Conservation (phyloP, 2,797 vertebrate genomes). For the Poecilia wingei region DNA sequence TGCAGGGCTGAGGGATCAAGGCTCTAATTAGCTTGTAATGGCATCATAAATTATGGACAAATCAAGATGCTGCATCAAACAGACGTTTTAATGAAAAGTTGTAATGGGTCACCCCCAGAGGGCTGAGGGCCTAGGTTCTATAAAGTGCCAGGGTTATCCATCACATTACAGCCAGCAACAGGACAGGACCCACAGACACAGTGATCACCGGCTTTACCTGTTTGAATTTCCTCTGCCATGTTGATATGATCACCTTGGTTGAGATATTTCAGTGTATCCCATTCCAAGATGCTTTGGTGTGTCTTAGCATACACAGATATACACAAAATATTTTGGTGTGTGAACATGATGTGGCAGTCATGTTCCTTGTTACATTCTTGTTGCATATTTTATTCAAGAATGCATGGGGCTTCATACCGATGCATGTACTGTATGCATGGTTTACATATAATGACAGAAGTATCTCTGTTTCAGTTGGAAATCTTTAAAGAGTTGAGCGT, state of each 20-base stretch:
- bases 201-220: constrained; percentile 1
- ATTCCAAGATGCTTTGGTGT: no score
- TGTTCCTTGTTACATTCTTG: constrained; percentile 40
- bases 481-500: constrained; percentile 55
- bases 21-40: constrained; percentile 93
- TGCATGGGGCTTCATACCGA: constrained; percentile 28
- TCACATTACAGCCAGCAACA: constrained; percentile 65
- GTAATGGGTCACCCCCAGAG: constrained; percentile 85
- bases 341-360: not conserved
- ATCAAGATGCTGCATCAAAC: constrained; percentile 87
- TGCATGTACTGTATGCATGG: constrained; percentile 38
- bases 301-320: no score
- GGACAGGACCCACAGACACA: constrained; percentile 33
- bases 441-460: constrained; percentile 33
- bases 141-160: constrained; percentile 62
- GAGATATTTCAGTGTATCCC: not conserved
- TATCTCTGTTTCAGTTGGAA: constrained; percentile 38
- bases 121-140: constrained; percentile 59
- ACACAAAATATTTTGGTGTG: no score
- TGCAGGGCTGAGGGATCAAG: constrained; percentile 74
- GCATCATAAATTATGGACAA: constrained; percentile 92
- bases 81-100: constrained; percentile 88
- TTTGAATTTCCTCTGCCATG: constrained; percentile 29
- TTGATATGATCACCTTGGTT: constrained; percentile 20
- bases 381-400: constrained; percentile 23